A percentile compares a stretch with the other conserved stretches of the same genome.
Evolutionary conservation across 1,140 invertebrate genomes (phyloP).

Genomic region (Myzus persicae): DNA sequence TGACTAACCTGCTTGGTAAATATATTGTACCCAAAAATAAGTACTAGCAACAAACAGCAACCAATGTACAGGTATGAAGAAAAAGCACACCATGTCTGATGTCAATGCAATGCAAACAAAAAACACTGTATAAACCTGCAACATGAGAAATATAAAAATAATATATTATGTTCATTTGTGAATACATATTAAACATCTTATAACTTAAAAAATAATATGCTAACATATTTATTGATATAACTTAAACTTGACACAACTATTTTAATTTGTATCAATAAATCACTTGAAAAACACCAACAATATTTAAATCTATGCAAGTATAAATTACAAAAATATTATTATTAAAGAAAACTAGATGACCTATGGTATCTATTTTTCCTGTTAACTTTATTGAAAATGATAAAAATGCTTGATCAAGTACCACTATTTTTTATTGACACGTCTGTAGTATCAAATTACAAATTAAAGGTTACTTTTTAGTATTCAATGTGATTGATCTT

Average conservation of each 20-base stretch:
- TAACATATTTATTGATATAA: neutral
- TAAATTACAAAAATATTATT: neutral
- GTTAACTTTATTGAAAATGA: neutral
- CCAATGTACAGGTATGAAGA: constrained; percentile 98
- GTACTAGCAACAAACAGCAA: constrained; percentile 97
- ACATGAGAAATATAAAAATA: constrained; percentile 63
- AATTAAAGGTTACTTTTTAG: neutral
- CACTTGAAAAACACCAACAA: neutral
- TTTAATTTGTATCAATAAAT: neutral
- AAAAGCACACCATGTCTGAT: constrained; percentile 98
- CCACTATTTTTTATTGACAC: neutral
- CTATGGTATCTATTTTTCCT: neutral
- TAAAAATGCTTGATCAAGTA: no score
- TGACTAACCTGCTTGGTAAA: constrained; percentile 93
- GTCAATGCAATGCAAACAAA: constrained; percentile 98
- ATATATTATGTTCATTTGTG: neutral
- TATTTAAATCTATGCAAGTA: neutral
- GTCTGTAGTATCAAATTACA: neutral
- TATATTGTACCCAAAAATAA: constrained; percentile 98
- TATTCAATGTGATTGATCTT: neutral
- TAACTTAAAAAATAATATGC: neutral
- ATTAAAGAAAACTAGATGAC: neutral
- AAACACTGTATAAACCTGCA: constrained; percentile 96
- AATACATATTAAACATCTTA: neutral
- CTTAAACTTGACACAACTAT: no score